Evolutionary conservation across 2,797 vertebrate species (phyloP), one percentile per base, ranked within the genome.

Genomic region (Cossypha dichroa): DNA sequence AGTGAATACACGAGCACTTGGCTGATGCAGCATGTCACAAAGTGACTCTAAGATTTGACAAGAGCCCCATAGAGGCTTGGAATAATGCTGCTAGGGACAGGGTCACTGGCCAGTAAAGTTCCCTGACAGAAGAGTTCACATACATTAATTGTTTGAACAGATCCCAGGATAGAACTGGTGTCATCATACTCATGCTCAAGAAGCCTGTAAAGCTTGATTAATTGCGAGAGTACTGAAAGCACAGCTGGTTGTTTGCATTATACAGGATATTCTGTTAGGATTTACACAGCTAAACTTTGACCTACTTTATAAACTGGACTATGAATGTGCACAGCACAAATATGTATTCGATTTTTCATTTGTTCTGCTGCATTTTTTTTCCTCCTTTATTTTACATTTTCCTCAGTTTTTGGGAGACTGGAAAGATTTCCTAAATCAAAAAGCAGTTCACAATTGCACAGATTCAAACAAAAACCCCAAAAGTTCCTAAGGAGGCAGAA

Each of bases 231-330:
- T 15, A 40, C 21, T 46, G 52, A 66, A 59, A 76, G 59, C 59
- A 88, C 38, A 90, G 83, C 41, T 62, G 67, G 55, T 67, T 81
- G 36, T 36, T 41, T 55, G 78, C 63, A 34, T 66, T 78, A 76
- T 43, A 74, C 0, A 70, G 52, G 83, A 41, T 55, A 94, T 48
- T 69, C 52, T 54, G 51, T n/a, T 69, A 91, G 66, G 63, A 93
- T 64, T 68, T 59, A 55, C 33, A 59, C n/a, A 59, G 80, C n/a
- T 86, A 79, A 93, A 92, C 81, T 92, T 85, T 67, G 81, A 94
- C 67, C 89, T 78, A 66, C 67, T 91, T 92, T 74, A 52, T 34
- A 76, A 26, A 63, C 18, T 3, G 2, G 26, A 51, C 51, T 85
- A 19, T 16, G 3, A 6, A 78, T 5, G 6, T 28, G 29, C 36